A percentile compares a stretch with the other conserved stretches of the same genome.
Conservation (phyloP, 2,797 vertebrate species). For the Mormyrops boulengeri region DNA sequence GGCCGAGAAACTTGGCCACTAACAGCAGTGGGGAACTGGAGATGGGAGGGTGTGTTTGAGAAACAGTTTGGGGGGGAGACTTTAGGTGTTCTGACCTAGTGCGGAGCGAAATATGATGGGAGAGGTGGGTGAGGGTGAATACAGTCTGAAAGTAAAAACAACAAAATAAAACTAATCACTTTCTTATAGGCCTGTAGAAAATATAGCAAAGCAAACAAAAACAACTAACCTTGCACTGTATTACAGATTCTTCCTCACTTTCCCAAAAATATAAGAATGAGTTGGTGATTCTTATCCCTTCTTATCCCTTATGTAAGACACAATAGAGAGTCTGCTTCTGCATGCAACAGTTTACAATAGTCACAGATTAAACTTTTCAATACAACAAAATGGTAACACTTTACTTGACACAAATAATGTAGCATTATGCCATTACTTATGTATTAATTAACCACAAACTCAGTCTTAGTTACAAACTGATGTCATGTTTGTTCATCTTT, state of each 20-base stretch:
- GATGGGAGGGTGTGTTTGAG: neutral
- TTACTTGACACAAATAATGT: neutral
- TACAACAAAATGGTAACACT: neutral
- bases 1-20: neutral
- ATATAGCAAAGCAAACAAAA: neutral
- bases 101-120: neutral
- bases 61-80: neutral
- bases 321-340: neutral
- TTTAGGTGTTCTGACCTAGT: neutral
- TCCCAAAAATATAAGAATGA: neutral
- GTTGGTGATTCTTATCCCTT: neutral
- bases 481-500: neutral
- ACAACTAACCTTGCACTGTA: neutral
- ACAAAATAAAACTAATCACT: neutral
- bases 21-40: neutral
- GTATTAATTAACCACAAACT: neutral
- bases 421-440: neutral
- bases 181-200: neutral
- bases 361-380: neutral
- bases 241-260: neutral
- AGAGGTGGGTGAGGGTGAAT: neutral
- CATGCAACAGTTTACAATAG: neutral
- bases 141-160: neutral
- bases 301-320: neutral
- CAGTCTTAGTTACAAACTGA: neutral